phyloP scores from a whole-genome alignment of 2,888 invertebrate species.

The Merodon equestris region DNA sequence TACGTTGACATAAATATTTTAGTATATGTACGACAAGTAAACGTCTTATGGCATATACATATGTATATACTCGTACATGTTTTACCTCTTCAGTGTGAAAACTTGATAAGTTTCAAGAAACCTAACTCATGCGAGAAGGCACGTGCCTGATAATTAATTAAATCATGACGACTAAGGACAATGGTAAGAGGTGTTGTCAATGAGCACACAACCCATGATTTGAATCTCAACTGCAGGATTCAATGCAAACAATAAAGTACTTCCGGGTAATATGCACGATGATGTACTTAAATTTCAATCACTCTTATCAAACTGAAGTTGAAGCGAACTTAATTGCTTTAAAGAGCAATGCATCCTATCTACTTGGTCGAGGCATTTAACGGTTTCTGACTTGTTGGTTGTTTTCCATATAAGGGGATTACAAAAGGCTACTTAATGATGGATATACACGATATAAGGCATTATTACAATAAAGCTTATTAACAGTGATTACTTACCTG shows the following conservation, averaged over 20 bases:
- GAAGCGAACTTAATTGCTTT: constrained; percentile 24
- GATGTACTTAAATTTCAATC: no score
- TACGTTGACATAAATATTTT: neutral
- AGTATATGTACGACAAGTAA: neutral
- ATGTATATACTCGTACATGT: no score
- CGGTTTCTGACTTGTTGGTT: neutral
- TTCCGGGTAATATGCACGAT: no score
- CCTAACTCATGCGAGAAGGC: neutral
- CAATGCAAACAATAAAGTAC: no score
- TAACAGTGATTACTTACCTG: constrained; percentile 83
- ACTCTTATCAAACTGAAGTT: neutral
- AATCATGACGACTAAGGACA: constrained; percentile 22
- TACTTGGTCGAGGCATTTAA: neutral
- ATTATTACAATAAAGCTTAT: neutral
- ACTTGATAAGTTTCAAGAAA: no score
- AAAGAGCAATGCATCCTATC: no score
- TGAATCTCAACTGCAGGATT: constrained; percentile 30
- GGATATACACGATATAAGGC: no score
- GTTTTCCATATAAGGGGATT: neutral
- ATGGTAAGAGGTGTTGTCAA: neutral
- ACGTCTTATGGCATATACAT: neutral
- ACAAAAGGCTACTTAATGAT: neutral
- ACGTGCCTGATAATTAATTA: constrained; percentile 37
- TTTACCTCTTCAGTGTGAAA: no score
- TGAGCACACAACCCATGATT: constrained; percentile 19